phyloP scores from a whole-genome alignment of 2,797 vertebrate genomes.

The Ispidina picta region DNA sequence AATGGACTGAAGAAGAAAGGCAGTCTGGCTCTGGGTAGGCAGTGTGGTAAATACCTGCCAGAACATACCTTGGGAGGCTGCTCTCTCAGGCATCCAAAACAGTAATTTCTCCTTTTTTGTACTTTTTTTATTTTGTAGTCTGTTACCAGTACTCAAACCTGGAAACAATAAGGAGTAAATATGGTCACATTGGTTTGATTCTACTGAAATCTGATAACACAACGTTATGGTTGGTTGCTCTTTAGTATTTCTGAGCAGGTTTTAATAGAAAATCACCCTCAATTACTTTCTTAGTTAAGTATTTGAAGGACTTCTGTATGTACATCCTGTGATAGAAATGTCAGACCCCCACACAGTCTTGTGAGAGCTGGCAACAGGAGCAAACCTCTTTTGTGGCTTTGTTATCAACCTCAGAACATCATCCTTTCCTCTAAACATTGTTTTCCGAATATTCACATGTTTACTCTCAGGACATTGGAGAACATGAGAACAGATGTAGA shows the following conservation, averaged over 20 bases:
- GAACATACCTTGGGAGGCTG: background rate
- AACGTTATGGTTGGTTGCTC: background rate
- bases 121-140: background rate
- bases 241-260: background rate
- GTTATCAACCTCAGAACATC: background rate
- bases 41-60: background rate
- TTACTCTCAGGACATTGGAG: background rate
- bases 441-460: background rate
- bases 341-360: background rate
- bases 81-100: background rate
- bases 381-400: background rate
- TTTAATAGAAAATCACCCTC: background rate
- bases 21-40: background rate
- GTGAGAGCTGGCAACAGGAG: background rate
- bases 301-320: background rate
- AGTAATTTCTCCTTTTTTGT: background rate
- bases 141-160: background rate
- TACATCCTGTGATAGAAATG: background rate
- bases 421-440: background rate
- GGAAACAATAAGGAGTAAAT: background rate
- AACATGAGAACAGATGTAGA: background rate
- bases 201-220: background rate
- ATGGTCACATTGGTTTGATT: background rate
- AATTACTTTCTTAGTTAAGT: background rate
- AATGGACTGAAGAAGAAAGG: background rate